These are phyloP conservation scores for Agrotis puta DNA, from an alignment of 2,888 invertebrate genomes.

Conservation along the genomic window DNA sequence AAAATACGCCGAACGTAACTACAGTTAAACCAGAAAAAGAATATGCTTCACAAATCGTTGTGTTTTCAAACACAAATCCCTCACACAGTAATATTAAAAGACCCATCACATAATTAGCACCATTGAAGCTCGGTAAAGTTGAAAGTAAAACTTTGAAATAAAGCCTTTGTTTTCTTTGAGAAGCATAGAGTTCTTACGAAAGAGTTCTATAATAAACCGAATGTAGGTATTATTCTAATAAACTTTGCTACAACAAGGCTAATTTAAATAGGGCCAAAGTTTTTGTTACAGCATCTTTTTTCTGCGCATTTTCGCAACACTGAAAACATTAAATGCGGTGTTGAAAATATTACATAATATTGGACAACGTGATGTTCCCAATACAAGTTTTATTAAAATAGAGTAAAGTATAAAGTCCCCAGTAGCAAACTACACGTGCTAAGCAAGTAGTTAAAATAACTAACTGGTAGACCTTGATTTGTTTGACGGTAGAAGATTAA, in stretches of 20 bases:
- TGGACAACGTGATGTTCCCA: neutral
- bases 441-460: too few species aligned
- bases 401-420: too few species aligned
- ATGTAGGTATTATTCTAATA: conserved; percentile 11
- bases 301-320: conserved; percentile 23
- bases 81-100: neutral
- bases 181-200: conserved; percentile 25
- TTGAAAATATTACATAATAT: conserved; percentile 1
- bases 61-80: neutral
- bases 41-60: neutral
- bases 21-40: neutral
- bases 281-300: conserved; percentile 41
- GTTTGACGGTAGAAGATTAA: too few species aligned
- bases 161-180: conserved; percentile 26
- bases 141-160: conserved; percentile 5
- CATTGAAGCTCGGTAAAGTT: conserved; percentile 33
- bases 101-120: neutral
- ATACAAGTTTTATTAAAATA: too few species aligned
- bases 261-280: conserved; percentile 22
- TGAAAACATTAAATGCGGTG: conserved; percentile 8
- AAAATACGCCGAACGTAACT: neutral
- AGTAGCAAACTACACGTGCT: too few species aligned
- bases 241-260: conserved; percentile 20
- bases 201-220: conserved; percentile 7
- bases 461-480: too few species aligned